Evolutionary conservation across 1,140 invertebrate genomes (phyloP).

Genomic region (Drosophila ambigua): DNA sequence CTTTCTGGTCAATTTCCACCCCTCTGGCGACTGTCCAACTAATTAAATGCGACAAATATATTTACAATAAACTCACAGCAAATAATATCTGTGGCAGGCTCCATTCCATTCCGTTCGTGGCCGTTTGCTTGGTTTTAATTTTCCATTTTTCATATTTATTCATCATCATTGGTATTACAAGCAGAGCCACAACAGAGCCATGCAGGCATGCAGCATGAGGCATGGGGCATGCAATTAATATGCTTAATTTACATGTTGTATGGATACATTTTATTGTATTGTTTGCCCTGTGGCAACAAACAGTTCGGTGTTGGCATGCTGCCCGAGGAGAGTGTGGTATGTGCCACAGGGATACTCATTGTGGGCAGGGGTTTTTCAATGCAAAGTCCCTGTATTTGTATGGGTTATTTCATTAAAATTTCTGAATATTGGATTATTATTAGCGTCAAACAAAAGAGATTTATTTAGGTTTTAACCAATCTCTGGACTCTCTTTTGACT

Average conservation of each 20-base stretch:
- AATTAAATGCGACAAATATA: slow-evolving; percentile 65
- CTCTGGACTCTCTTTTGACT: too few relatives aligned
- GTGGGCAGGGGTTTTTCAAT: not conserved
- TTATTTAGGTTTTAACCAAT: too few relatives aligned
- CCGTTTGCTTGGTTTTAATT: slow-evolving; percentile 12
- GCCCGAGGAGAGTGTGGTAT: not conserved
- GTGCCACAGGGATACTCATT: slow-evolving; percentile 13
- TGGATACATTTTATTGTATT: slow-evolving; percentile 52
- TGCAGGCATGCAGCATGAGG: not conserved
- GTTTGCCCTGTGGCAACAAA: slow-evolving; percentile 42
- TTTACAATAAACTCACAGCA: slow-evolving; percentile 1
- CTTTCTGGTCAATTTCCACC: slow-evolving; percentile 37
- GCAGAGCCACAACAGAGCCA: slow-evolving; percentile 25
- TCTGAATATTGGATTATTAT: too few relatives aligned
- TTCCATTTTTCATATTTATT: slow-evolving; percentile 55
- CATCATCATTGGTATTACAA: slow-evolving; percentile 43
- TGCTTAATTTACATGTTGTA: slow-evolving; percentile 59
- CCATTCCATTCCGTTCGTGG: not conserved
- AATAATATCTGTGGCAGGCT: not conserved
- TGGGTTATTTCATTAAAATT: not conserved
- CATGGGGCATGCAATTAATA: slow-evolving; percentile 61
- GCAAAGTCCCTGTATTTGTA: not conserved
- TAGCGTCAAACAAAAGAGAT: too few relatives aligned
- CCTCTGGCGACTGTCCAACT: slow-evolving; percentile 46
- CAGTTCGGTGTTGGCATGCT: not conserved